Evolutionary conservation across 2,113 vertebrate genomes (phyloP).

Genomic region (Setophaga coronata): DNA sequence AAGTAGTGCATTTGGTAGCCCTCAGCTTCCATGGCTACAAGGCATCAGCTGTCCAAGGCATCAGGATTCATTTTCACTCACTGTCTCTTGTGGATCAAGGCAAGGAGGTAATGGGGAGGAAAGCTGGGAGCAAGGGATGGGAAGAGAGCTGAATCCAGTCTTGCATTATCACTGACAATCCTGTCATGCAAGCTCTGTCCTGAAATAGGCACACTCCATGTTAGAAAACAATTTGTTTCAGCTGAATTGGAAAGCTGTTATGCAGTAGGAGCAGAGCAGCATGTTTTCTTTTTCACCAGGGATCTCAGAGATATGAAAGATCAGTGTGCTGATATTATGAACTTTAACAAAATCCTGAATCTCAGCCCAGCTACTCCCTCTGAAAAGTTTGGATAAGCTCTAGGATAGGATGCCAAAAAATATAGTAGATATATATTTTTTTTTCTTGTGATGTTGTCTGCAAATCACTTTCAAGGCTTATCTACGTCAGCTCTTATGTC

Average conservation of each 20-base stretch:
- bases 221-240: neutral
- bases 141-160: neutral
- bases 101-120: neutral
- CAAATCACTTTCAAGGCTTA: neutral
- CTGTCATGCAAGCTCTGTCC: neutral
- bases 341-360: neutral
- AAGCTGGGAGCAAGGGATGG: neutral
- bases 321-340: neutral
- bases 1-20: neutral
- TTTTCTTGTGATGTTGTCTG: neutral
- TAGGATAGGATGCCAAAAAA: neutral
- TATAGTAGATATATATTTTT: neutral
- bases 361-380: neutral
- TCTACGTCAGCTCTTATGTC: neutral
- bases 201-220: neutral
- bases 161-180: fast-evolving
- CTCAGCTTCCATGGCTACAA: neutral
- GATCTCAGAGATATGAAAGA: neutral
- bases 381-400: neutral
- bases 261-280: neutral
- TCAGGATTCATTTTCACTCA: neutral
- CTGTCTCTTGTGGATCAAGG: neutral
- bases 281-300: neutral
- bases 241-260: neutral
- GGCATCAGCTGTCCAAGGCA: neutral